A percentile compares a stretch with the other conserved stretches of the same genome.
Evolutionary conservation across 1,140 invertebrate genomes (phyloP).

Genomic region (Polypedilum vanderplanki): DNA sequence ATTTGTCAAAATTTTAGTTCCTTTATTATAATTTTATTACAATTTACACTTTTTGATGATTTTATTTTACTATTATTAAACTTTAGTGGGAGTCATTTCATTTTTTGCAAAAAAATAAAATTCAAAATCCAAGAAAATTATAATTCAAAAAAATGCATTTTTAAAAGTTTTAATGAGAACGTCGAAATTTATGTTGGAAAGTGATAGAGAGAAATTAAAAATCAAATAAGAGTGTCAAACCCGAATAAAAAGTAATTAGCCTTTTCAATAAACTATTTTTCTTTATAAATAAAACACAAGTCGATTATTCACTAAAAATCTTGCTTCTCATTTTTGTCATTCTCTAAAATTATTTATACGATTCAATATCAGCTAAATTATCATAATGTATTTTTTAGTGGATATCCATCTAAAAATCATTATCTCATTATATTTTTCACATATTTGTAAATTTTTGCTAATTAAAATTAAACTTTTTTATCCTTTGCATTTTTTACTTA

Average conservation of each 20-base stretch:
- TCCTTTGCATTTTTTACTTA: not conserved
- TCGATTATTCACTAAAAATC: conserved; percentile 8
- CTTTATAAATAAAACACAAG: not conserved
- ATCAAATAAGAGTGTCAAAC: not conserved
- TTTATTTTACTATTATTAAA: not conserved
- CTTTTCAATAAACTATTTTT: not conserved
- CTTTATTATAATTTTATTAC: not conserved
- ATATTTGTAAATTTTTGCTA: conserved; percentile 27
- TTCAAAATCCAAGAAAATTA: not conserved
- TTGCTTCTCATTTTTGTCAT: conserved; percentile 11
- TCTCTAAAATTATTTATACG: conserved; percentile 14
- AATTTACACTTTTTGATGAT: not conserved
- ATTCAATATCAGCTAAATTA: conserved; percentile 12
- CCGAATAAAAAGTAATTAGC: not conserved
- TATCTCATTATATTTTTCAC: not conserved
- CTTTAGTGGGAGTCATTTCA: not conserved
- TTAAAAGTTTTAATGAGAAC: too few relatives aligned
- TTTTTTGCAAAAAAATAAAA: not conserved
- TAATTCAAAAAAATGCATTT: too few relatives aligned
- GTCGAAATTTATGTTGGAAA: too few relatives aligned
- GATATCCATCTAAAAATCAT: not conserved
- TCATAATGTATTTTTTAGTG: not conserved
- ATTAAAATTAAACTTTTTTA: conserved; percentile 10
- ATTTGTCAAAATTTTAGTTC: not conserved
- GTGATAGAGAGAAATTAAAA: not conserved